Evolutionary conservation across 2,113 vertebrate species (phyloP), one percentile per base, ranked within the genome.

Genomic region (Machaerirhynchus nigripectus): DNA sequence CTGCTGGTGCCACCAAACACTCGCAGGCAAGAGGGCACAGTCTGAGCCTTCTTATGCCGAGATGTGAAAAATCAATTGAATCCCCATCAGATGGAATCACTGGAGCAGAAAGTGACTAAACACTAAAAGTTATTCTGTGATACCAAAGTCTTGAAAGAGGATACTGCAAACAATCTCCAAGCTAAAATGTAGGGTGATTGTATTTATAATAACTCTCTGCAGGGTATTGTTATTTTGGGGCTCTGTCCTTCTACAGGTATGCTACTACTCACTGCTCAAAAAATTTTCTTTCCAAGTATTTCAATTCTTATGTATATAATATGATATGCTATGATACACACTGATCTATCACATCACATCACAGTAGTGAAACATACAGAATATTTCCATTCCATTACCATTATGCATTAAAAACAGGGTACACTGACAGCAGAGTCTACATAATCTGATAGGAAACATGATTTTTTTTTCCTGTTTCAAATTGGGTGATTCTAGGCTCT

Each of bases 41-140:
- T 11, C 70, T 86, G 83, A 82, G 79, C 95, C 86, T 92, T 64
- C 90, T 80, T 83, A 77, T 7, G n/a, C 64, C 0, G 85, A 94
- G 78, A 95, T 81, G 93, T 71, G 91, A 96, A 96, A 97, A 96
- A 93, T 95, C 84, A 49, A 96, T 84, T 14, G 50, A 94, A 73
- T 87, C 55, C n/a, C 68, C 88, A 47, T 56, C 67, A 85, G 89
- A 85, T 40, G 37, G 84, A 97, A 94, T 71, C 94, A 79, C 26
- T 91, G 78, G 37, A 73, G 90, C 95, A 96, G 95, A 97, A 97
- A 88, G 81, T 88, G 86, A 86, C 94, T 71, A 78, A 82, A 88
- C 71, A 89, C 37, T 56, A 74, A 31, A 68, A 91, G 76, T 65
- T 87, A 30, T 30, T 80, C 57, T 81, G 37, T 84, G 49, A 87